A percentile compares a stretch with the other conserved stretches of the same genome.
These are phyloP conservation scores for Melozone crissalis DNA, from an alignment of 2,113 vertebrate genomes.

Conservation along the genomic window DNA sequence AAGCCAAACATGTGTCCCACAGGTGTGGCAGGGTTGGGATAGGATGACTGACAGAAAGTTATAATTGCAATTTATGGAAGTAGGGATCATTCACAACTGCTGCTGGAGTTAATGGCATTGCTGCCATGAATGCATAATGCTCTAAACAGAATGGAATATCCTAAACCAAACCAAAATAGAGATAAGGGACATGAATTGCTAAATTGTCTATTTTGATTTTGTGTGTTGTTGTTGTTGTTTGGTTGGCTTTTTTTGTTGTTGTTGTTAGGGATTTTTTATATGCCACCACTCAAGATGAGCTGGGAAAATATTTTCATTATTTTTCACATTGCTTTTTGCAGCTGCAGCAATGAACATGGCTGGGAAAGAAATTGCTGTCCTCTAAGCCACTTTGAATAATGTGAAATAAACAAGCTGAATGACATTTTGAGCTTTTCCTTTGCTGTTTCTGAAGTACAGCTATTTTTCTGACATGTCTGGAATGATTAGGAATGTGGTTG, in stretches of 20 bases:
- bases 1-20: neutral
- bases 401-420: neutral
- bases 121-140: neutral
- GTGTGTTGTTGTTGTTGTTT: rapidly evolving
- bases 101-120: neutral
- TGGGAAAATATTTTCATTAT: neutral
- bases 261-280: rapidly evolving
- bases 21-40: rapidly evolving
- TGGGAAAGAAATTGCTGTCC: neutral
- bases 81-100: neutral
- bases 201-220: neutral
- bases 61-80: neutral
- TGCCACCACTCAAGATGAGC: neutral
- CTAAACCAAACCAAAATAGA: neutral
- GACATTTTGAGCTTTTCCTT: neutral
- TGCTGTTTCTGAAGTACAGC: neutral
- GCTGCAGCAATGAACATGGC: neutral
- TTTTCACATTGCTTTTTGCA: neutral
- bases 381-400: neutral
- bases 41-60: neutral
- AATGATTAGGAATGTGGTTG: neutral
- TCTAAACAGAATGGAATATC: neutral
- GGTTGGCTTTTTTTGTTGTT: neutral
- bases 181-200: neutral
- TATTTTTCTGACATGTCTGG: neutral